phyloP scores from a whole-genome alignment of 2,888 invertebrate genomes.

The Craniophora ligustri region DNA sequence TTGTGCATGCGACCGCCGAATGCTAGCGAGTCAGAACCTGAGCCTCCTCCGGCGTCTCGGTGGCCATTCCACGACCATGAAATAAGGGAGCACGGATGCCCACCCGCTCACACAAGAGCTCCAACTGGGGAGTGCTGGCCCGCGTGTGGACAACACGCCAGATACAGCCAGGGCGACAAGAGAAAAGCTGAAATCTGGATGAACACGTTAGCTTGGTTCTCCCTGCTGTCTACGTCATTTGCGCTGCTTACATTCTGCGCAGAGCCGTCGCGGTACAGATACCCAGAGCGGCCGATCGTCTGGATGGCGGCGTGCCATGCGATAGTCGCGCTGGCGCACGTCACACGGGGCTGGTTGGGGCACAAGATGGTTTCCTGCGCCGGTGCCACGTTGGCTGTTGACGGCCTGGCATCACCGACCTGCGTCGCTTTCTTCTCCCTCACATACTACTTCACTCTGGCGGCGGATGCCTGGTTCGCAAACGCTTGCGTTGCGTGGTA shows the following conservation, averaged over 20 bases:
- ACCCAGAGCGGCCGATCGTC: conserved; percentile 97
- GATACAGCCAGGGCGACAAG: conserved; percentile 91
- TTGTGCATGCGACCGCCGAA: conserved; percentile 93
- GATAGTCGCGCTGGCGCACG: conserved; percentile 93
- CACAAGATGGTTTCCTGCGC: conserved; percentile 74
- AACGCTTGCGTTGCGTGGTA: conserved; percentile 97
- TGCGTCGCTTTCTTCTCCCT: conserved; percentile 93
- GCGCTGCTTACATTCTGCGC: conserved; percentile 96
- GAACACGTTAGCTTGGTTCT: conserved; percentile 93
- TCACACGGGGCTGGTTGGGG: conserved; percentile 90
- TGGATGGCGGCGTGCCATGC: conserved; percentile 97
- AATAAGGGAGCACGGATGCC: conserved; percentile 84
- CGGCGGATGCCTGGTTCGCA: conserved; percentile 96
- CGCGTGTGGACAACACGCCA: conserved; percentile 91
- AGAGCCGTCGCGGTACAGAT: conserved; percentile 96
- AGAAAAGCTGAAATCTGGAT: conserved; percentile 92
- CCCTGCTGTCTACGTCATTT: conserved; percentile 94
- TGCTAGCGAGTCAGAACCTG: conserved; percentile 79
- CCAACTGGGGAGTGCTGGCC: conserved; percentile 89
- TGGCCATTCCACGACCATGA: conserved; percentile 82
- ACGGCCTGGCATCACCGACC: conserved; percentile 86
- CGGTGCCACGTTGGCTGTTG: conserved; percentile 78
- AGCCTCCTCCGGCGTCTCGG: conserved; percentile 77
- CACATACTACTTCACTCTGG: conserved; percentile 93
- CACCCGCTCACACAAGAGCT: conserved; percentile 89